A percentile compares a stretch with the other conserved stretches of the same genome.
These are phyloP conservation scores for Albula goreensis DNA, from an alignment of 2,113 vertebrate genomes.

Conservation along the genomic window DNA sequence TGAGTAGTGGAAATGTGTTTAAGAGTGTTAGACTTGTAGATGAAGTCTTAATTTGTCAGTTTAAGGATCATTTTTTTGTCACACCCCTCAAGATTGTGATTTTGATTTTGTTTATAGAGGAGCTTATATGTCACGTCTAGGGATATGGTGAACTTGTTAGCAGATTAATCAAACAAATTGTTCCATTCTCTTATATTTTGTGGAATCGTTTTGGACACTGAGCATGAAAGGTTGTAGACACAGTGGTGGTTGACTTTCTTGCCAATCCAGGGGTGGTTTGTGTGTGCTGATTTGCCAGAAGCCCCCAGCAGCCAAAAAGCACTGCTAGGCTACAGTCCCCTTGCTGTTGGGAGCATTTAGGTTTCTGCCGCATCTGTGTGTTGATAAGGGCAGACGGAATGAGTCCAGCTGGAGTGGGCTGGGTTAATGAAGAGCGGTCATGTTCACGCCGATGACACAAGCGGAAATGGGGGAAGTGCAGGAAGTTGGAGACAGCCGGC, in stretches of 20 bases:
- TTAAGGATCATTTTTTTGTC: slow-evolving; percentile 63
- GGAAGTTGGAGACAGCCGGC: background rate
- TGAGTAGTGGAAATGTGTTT: slow-evolving; percentile 56
- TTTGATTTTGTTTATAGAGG: background rate
- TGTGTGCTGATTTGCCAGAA: background rate
- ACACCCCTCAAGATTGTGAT: slow-evolving; percentile 61
- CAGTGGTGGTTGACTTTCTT: background rate
- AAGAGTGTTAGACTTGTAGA: slow-evolving; percentile 71
- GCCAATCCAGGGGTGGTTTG: background rate
- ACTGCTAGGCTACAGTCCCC: background rate
- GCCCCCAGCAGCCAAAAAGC: background rate
- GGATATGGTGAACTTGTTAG: background rate
- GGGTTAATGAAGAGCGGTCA: too few relatives aligned
- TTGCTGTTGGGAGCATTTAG: too few relatives aligned
- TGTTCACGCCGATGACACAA: background rate
- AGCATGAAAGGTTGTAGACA: background rate
- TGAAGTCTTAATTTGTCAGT: slow-evolving; percentile 58
- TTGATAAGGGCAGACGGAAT: too few relatives aligned
- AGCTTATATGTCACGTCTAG: too few relatives aligned
- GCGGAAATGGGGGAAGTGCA: background rate
- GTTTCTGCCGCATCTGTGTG: too few relatives aligned
- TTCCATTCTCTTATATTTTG: background rate
- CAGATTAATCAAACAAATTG: background rate
- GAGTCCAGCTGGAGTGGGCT: too few relatives aligned
- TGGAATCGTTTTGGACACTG: background rate